Evolutionary conservation across 2,113 vertebrate species (phyloP), one percentile per base, ranked within the genome.

Genomic region (Noturus placidus): DNA sequence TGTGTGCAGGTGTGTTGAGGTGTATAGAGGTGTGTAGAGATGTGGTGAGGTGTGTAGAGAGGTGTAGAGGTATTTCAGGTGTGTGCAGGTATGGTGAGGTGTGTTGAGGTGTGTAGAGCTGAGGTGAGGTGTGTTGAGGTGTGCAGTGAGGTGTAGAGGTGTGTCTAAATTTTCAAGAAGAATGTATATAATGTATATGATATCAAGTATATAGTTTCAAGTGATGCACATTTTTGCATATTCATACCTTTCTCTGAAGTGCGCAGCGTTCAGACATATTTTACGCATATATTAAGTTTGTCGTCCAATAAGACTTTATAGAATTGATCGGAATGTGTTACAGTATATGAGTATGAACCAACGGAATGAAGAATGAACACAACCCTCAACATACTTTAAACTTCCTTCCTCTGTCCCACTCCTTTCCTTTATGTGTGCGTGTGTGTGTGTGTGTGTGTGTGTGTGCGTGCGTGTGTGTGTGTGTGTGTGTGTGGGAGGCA

Each of bases 401-500:
- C 4, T 76, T 50, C 72, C 56, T 54, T 72, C 54, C 14, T 35
- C 54, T 85, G 33, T 35, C 27, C 65, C 33, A 85, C 69, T 85
- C 33, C 6, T 57, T 74, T 76, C 22, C 57, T 65, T 65, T 42
- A 15, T 50, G 19, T 46, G 38, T 77, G 74, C 50, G 72, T 76
- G 69, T 72, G 69, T 72, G 38, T 77, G 74, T 77, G 72, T 76
- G 69, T 72, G 69, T 72, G 33, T 70, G 70, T 42, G 42, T 83
- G 59, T 83, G 35, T 65, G 38, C 22, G 67, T 50, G 52, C 76
- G 69, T 77, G 79, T 87, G 86, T 87, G 80, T 82, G 79, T 87
- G 86, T 87, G 69, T 87, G 81, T 87, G 56, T 65, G 61, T 82
- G 86, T 82, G 54, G 56, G 80, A 70, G 69, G 86, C n/a, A 74